A percentile compares a stretch with the other conserved stretches of the same genome.
phyloP scores from a whole-genome alignment of 2,113 vertebrate species.

The Rhizomys pruinosus region DNA sequence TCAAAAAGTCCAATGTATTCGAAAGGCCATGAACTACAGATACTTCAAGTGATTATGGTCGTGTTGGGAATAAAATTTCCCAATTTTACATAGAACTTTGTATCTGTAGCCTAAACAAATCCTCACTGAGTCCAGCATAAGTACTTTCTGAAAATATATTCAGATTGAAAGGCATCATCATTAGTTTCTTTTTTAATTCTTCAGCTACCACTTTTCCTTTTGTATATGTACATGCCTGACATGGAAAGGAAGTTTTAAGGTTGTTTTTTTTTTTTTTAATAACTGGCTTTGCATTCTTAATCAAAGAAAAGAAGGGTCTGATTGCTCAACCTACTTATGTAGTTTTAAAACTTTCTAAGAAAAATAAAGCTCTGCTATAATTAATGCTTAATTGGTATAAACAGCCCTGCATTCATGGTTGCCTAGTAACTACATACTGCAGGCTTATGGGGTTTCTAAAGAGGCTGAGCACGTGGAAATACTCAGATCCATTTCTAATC shows the following conservation, averaged over 20 bases:
- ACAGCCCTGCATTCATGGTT: conserved; percentile 80
- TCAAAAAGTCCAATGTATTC: neutral
- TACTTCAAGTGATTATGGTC: neutral
- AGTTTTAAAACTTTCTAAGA: conserved; percentile 82
- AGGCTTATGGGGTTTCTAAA: conserved; percentile 69
- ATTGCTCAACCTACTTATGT: conserved; percentile 77
- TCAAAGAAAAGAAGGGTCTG: conserved; percentile 69
- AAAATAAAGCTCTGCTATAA: conserved; percentile 84
- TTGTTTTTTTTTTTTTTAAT: conserved; percentile 56
- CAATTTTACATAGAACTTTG: conserved; percentile 12
- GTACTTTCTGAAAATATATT: neutral
- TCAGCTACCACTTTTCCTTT: conserved; percentile 22
- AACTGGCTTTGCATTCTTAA: conserved; percentile 42
- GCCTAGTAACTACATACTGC: conserved; percentile 86
- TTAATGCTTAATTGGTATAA: conserved; percentile 87
- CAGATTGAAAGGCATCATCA: conserved; percentile 33
- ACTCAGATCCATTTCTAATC: conserved; percentile 64
- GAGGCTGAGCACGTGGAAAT: conserved; percentile 74
- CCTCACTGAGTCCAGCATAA: conserved; percentile 32
- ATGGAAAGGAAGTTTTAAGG: conserved; percentile 8
- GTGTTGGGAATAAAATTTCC: conserved; percentile 28
- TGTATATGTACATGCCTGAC: neutral
- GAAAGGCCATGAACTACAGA: conserved; percentile 17
- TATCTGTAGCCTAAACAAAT: conserved; percentile 32
- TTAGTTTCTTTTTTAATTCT: conserved; percentile 12